phyloP scores from a whole-genome alignment of 1,140 invertebrate genomes.

The Drosophila dunni region DNA sequence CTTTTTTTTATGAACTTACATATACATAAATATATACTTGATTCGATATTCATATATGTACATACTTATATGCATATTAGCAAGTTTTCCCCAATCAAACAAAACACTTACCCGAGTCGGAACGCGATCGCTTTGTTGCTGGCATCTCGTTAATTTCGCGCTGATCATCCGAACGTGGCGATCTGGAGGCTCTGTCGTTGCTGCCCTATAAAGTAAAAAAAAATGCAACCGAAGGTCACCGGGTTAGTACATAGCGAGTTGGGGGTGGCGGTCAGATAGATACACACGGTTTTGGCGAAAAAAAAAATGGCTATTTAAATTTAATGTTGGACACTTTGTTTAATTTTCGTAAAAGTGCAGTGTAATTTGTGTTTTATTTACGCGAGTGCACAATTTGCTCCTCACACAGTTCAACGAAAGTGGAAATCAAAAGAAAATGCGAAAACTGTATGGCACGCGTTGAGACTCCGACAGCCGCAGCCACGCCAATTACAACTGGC shows the following conservation, averaged over 20 bases:
- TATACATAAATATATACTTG: slow-evolving; percentile 49
- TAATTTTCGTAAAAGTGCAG: not conserved
- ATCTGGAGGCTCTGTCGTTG: slow-evolving; percentile 82
- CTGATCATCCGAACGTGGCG: slow-evolving; percentile 80
- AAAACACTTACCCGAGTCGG: slow-evolving; percentile 78
- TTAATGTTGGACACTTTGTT: not conserved
- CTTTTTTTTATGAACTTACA: slow-evolving; percentile 51
- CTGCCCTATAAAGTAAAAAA: slow-evolving; percentile 61
- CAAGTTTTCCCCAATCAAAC: slow-evolving; percentile 13
- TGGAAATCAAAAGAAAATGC: slow-evolving; percentile 11
- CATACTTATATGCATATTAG: slow-evolving; percentile 28
- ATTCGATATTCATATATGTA: slow-evolving; percentile 43
- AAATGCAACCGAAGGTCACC: slow-evolving; percentile 34
- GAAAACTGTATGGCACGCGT: slow-evolving; percentile 17
- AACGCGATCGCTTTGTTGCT: slow-evolving; percentile 73
- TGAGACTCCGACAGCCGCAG: slow-evolving; percentile 16
- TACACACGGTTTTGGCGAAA: slow-evolving; percentile 18
- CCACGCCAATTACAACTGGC: slow-evolving; percentile 31
- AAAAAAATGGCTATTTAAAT: not conserved
- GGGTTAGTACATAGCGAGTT: slow-evolving; percentile 9
- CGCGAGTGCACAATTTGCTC: not conserved
- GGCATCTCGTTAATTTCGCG: slow-evolving; percentile 72
- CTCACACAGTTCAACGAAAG: not conserved
- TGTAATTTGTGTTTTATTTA: not conserved
- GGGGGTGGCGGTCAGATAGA: not conserved